These are phyloP conservation scores for Megalops atlanticus DNA, from an alignment of 2,113 vertebrate genomes.

Conservation along the genomic window DNA sequence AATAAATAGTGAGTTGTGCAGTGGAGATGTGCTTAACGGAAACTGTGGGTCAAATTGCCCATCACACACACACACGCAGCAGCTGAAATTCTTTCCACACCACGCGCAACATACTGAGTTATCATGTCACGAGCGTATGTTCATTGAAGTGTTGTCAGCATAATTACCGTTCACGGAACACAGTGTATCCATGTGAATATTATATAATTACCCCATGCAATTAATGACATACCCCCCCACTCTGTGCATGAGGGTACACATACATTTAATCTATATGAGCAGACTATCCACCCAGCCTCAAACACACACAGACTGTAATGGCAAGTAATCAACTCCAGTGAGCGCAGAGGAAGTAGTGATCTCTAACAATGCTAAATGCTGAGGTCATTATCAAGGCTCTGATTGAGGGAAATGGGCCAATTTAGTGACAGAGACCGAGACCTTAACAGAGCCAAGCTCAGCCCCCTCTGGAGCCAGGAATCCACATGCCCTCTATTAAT, in stretches of 20 bases:
- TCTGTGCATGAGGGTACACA: neutral
- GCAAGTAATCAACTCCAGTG: neutral
- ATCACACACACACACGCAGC: neutral
- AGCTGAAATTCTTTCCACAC: no score
- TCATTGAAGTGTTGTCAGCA: neutral
- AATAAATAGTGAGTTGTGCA: neutral
- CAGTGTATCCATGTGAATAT: neutral
- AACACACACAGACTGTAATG: neutral
- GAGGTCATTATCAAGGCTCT: neutral
- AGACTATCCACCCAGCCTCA: neutral
- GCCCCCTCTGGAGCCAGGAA: neutral
- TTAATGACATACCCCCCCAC: neutral
- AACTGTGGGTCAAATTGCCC: no score
- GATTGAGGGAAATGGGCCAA: constrained; percentile 14
- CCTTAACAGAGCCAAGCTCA: neutral
- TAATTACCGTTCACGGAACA: neutral
- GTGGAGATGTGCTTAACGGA: neutral
- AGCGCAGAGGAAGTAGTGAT: neutral
- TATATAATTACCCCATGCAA: neutral
- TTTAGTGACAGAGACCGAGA: neutral
- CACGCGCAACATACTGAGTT: no score
- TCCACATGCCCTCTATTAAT: constrained; percentile 33
- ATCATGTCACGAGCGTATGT: no score
- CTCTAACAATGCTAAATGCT: constrained; percentile 6
- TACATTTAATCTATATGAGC: neutral